Evolutionary conservation across 2,888 invertebrate species (phyloP), one percentile per base, ranked within the genome.

Genomic region (Sisyra terminalis): DNA sequence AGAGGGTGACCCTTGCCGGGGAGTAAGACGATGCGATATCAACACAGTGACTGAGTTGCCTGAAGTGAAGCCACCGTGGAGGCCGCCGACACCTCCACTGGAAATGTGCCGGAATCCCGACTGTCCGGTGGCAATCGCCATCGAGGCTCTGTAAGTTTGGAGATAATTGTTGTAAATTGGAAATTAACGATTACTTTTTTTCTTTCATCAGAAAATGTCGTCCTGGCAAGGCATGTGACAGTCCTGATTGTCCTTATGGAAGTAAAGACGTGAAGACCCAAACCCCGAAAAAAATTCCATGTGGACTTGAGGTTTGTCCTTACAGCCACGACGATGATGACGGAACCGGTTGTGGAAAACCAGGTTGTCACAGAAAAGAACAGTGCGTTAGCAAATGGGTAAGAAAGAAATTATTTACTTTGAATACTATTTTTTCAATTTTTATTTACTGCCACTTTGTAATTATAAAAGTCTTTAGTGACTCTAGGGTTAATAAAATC

Each of bases 221-320:
- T 37, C 16, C 16, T 17, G 37, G 37, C 3, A 37, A 37, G 18
- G 17, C 37, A n/a, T 37, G 37, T 37, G 7, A 17, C n/a, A 37
- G 37, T 37, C 37, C 37, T 11, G n/a, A 16, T 11, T 37, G 37
- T 24, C 37, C 37, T 4, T 37, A 17, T 18, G 37, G 37, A 15
- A 18, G 10, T 6, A 37, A 37, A 37, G 16, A 37, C 17, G 37
- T 11, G 3, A 16, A 37, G 16, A 18, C 18, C 9, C 37, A 37
- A 18, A 37, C 17, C 11, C 37, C 37, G 9, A 2, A 11, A n/a
- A 18, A 18, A 11, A n/a, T 18, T 37, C 37, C 37, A 8, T 37
- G 37, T 14, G 37, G 37, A 17, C 16, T 11, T 18, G n/a, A 8
- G 7, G 37, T n/a, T 11, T 37, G 37, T 10, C 37, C 37, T n/a